Conservation (phyloP, 2,113 vertebrate genomes). For the Passer domesticus region DNA sequence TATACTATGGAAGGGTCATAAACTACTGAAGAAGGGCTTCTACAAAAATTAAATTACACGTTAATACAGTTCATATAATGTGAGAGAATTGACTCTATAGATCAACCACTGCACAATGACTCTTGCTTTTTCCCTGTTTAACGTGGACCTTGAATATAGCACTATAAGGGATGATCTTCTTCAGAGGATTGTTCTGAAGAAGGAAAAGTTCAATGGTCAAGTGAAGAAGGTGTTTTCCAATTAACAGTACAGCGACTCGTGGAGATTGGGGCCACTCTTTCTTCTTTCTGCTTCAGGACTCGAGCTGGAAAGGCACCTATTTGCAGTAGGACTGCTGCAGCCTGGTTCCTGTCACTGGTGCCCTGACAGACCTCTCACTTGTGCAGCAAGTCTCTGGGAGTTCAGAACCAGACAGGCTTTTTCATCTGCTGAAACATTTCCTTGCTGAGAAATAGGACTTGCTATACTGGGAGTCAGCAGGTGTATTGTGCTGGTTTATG, state of each 20-base stretch:
- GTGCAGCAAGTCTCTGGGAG: background rate
- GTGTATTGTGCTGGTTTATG: rapidly evolving
- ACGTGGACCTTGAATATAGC: background rate
- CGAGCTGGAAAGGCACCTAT: background rate
- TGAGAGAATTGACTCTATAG: background rate
- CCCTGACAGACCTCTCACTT: background rate
- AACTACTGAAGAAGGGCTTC: background rate
- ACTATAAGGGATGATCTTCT: background rate
- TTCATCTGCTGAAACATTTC: background rate
- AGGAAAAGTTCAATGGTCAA: background rate
- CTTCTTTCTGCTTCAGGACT: background rate
- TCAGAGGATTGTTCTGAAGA: background rate
- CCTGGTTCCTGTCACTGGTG: background rate
- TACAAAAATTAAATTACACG: background rate
- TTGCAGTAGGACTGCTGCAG: background rate
- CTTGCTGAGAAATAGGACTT: background rate
- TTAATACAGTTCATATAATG: rapidly evolving
- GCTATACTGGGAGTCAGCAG: background rate
- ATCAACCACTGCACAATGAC: background rate
- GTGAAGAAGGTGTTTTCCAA: background rate
- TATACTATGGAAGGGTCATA: background rate
- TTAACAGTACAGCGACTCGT: background rate
- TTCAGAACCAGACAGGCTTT: background rate
- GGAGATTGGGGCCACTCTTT: background rate
- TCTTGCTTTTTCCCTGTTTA: background rate